These are phyloP conservation scores for Aphyosemion australe DNA, from an alignment of 2,113 vertebrate genomes.

Conservation along the genomic window DNA sequence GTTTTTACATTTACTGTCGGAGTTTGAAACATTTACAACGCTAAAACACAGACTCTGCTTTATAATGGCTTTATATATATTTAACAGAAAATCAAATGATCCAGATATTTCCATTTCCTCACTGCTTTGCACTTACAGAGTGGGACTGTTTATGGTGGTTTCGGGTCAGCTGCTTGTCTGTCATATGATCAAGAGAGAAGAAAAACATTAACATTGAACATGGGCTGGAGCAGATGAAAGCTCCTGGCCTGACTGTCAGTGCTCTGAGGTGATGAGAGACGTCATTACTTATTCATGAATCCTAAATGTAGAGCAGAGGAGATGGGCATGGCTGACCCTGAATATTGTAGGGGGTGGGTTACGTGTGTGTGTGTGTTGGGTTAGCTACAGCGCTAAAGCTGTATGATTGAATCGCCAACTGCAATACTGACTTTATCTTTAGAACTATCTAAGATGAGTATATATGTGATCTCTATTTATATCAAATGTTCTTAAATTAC, in stretches of 20 bases:
- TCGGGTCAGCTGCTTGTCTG: conserved; percentile 79
- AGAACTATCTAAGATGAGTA: conserved; percentile 24
- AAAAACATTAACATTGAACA: conserved; percentile 80
- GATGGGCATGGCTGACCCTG: conserved; percentile 73
- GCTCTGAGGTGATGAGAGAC: conserved; percentile 71
- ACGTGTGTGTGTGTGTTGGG: conserved; percentile 15
- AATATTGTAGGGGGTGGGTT: conserved; percentile 58
- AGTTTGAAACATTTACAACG: conserved; percentile 22
- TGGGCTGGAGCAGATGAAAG: conserved; percentile 75
- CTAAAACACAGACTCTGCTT: background rate
- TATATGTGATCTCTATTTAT: conserved; percentile 10
- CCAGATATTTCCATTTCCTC: conserved; percentile 55
- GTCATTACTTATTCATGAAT: conserved; percentile 80
- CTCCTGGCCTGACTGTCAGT: conserved; percentile 76
- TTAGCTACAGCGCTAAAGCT: conserved; percentile 49
- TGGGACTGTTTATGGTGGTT: conserved; percentile 67
- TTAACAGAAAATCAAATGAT: conserved; percentile 55
- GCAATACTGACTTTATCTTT: conserved; percentile 50
- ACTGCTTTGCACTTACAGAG: conserved; percentile 56
- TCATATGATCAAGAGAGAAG: conserved; percentile 76
- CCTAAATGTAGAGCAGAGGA: conserved; percentile 75
- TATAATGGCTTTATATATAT: conserved; percentile 37
- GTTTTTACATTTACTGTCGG: background rate
- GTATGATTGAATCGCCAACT: conserved; percentile 56
- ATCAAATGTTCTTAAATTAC: conserved; percentile 18